Conservation (phyloP, 53 echinoderm and acorn worm genomes). For the Pentamera pediparva region DNA sequence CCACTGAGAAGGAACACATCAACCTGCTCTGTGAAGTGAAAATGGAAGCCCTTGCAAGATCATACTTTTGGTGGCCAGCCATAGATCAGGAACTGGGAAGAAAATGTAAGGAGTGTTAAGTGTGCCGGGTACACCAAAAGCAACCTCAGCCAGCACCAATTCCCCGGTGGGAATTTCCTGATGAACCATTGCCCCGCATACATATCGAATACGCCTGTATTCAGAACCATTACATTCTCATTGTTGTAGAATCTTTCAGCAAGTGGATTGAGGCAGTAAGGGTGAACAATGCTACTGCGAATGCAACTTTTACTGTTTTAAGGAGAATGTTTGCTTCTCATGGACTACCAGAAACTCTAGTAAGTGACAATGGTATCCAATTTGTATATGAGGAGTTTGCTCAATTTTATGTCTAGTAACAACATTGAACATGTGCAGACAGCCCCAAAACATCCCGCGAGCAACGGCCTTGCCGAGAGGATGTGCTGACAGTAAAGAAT, state of each 20-base stretch:
- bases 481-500: slow-evolving; percentile 35
- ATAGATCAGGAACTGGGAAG: slow-evolving; percentile 30
- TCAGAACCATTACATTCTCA: slow-evolving; percentile 11
- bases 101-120: slow-evolving; percentile 9
- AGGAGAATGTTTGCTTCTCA: slow-evolving; percentile 45
- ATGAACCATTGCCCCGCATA: neutral
- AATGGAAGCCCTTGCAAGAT: slow-evolving; percentile 48
- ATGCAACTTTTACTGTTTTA: slow-evolving; percentile 35
- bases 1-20: neutral
- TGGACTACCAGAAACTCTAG: slow-evolving; percentile 51
- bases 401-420: slow-evolving; percentile 35
- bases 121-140: neutral
- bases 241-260: slow-evolving; percentile 40
- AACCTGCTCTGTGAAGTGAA: slow-evolving; percentile 33
- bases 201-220: slow-evolving; percentile 22
- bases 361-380: slow-evolving; percentile 51
- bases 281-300: slow-evolving; percentile 23
- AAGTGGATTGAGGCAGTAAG: slow-evolving; percentile 48
- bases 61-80: slow-evolving; percentile 51
- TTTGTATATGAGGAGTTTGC: slow-evolving; percentile 53
- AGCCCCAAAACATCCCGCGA: slow-evolving; percentile 52
- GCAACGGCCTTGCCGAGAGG: slow-evolving; percentile 47
- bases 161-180: slow-evolving; percentile 28
- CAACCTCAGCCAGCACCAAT: slow-evolving; percentile 11
- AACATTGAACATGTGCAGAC: slow-evolving; percentile 54